Evolutionary conservation across 2,797 vertebrate species (phyloP), one percentile per base, ranked within the genome.

Genomic region (Dermochelys coriacea): DNA sequence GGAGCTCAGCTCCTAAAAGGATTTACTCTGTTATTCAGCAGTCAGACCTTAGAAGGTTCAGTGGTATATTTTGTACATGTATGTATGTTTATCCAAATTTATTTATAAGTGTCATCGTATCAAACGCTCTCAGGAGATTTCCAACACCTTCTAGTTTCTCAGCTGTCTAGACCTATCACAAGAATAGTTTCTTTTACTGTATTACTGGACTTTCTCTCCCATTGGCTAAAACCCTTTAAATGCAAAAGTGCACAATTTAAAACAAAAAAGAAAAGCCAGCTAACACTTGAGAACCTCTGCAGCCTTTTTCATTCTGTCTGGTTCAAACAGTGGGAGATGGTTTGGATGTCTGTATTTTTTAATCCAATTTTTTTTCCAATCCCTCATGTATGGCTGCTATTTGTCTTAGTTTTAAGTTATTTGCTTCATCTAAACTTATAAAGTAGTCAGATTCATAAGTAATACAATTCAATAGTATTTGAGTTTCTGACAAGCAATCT

Each of bases 401-500:
- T 91, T 82, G 2, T 80, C 87, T 88, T 85, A 90, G 95, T 93
- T 90, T 50, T 79, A 82, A 55, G 31, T 34, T 88, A 68, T 75
- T 88, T 91, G 88, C 83, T 77, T 61, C 59, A 57, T 2, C 0
- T 31, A 83, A 81, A 90, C 25, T 91, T 88, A 31, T 41, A 80
- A 49, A 95, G 21, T 12, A 94, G 89, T 59, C 86, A 91, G 61
- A 89, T 74, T 86, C 55, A 82, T 86, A 2, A 4, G 50, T 59
- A 91, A 41, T 82, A 93, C 4, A 64, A 77, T 71, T 79, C 64
- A 15, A 88, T 89, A 89, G n/a, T 51, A 83, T 82, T 52, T 82
- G 82, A 80, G 82, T 91, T 93, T 45, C 81, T 96, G 95, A 93
- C 96, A 92, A 71, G 51, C 64, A 95, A 52, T 51, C 89, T 77